phyloP scores from a whole-genome alignment of 2,113 vertebrate genomes.

The Zapornia atra region DNA sequence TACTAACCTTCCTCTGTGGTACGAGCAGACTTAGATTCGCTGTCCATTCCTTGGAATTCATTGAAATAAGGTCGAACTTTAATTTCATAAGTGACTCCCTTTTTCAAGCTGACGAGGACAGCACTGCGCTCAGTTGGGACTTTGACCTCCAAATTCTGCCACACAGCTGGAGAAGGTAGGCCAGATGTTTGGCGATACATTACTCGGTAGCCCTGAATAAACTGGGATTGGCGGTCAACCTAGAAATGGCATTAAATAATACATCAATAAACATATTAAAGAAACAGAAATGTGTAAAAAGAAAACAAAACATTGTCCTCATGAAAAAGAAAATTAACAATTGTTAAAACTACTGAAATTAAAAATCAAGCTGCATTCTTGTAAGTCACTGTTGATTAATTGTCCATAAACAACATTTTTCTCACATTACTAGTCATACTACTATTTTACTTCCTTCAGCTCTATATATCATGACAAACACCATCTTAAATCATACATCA shows the following conservation, averaged over 20 bases:
- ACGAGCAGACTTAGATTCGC: conserved; percentile 90
- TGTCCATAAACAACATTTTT: background rate
- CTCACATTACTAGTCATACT: background rate
- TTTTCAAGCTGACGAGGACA: conserved; percentile 87
- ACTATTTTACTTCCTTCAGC: background rate
- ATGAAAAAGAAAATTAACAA: background rate
- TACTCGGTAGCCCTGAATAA: conserved; percentile 96
- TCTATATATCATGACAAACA: background rate
- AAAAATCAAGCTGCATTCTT: background rate
- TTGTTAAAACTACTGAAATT: background rate
- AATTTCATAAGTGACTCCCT: conserved; percentile 93
- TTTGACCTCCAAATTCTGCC: conserved; percentile 94
- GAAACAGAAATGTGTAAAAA: background rate
- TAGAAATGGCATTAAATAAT: conserved; percentile 39
- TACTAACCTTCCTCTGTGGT: conserved; percentile 94
- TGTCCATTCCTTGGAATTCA: conserved; percentile 98
- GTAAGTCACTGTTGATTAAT: background rate
- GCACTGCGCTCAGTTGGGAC: conserved; percentile 89
- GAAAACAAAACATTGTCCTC: background rate
- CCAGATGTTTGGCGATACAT: conserved; percentile 93
- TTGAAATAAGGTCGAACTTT: conserved; percentile 98
- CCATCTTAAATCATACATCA: conserved; percentile 12
- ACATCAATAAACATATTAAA: background rate
- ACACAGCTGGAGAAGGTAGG: conserved; percentile 80
- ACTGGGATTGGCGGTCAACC: conserved; percentile 97